Evolutionary conservation across 2,113 vertebrate genomes (phyloP).

Genomic region (Salvelinus namaycush): DNA sequence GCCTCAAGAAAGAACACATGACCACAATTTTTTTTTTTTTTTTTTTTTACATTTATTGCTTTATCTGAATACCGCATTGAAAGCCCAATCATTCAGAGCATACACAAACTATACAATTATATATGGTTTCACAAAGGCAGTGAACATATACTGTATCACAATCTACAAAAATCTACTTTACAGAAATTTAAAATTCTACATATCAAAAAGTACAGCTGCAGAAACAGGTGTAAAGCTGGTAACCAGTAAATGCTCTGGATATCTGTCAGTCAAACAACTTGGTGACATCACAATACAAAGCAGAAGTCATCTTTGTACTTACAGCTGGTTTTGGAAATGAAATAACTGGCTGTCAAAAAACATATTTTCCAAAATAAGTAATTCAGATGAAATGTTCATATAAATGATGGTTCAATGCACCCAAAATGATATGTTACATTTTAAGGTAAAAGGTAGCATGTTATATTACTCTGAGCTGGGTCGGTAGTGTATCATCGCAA

Average conservation of each 20-base stretch:
- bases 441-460: slow-evolving; percentile 66
- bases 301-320: slow-evolving; percentile 85
- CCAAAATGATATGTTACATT: slow-evolving; percentile 66
- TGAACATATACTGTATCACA: slow-evolving; percentile 96
- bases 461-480: slow-evolving; percentile 66
- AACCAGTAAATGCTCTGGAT: slow-evolving; percentile 86
- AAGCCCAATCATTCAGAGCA: slow-evolving; percentile 97
- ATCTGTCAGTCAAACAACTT: slow-evolving; percentile 82
- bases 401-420: slow-evolving; percentile 74
- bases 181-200: slow-evolving; percentile 99
- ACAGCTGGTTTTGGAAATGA: slow-evolving; percentile 84
- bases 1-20: neutral
- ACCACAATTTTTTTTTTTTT: slow-evolving; percentile 53
- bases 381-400: slow-evolving; percentile 84
- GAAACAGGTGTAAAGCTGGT: slow-evolving; percentile 72
- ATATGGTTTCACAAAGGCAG: slow-evolving; percentile 97
- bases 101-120: slow-evolving; percentile 98
- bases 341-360: slow-evolving; percentile 84
- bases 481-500: slow-evolving; percentile 65
- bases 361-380: slow-evolving; percentile 76
- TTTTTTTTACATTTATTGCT: slow-evolving; percentile 93
- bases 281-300: slow-evolving; percentile 81
- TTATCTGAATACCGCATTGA: slow-evolving; percentile 99
- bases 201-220: slow-evolving; percentile 99
- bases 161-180: slow-evolving; percentile 99